Evolutionary conservation across 2,113 vertebrate genomes (phyloP).

Genomic region (Siniperca knerii): DNA sequence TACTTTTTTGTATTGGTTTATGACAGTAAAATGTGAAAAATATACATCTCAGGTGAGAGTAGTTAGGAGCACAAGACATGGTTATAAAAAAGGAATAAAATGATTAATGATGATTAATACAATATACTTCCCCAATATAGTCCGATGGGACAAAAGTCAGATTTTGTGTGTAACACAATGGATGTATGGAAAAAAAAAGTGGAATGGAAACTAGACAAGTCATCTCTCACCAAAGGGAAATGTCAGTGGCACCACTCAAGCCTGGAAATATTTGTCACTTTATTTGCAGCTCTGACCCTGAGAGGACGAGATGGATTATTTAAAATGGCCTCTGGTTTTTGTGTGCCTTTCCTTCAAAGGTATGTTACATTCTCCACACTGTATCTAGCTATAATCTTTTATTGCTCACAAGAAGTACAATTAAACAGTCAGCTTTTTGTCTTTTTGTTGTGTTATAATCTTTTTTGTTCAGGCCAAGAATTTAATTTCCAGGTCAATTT

Average conservation of each 20-base stretch:
- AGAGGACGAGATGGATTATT: slow-evolving; percentile 52
- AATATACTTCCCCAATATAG: neutral
- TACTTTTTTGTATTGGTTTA: neutral
- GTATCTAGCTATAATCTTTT: neutral
- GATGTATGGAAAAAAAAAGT: neutral
- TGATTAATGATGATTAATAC: neutral
- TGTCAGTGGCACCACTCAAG: neutral
- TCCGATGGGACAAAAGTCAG: neutral
- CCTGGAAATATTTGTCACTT: slow-evolving; percentile 12
- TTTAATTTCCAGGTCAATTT: neutral
- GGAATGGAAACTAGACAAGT: slow-evolving; percentile 58
- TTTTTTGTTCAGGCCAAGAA: neutral
- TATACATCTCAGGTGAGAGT: no score
- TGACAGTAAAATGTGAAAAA: neutral
- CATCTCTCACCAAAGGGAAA: slow-evolving; percentile 5
- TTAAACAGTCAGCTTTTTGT: neutral
- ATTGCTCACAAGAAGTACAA: neutral
- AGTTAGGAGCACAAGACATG: neutral
- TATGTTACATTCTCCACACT: slow-evolving; percentile 22
- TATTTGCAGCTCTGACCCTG: neutral
- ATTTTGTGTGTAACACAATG: neutral
- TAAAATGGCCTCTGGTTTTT: slow-evolving; percentile 32
- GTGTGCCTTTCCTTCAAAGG: slow-evolving; percentile 44
- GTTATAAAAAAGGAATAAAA: neutral
- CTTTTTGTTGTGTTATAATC: neutral